phyloP scores from a whole-genome alignment of 1,140 invertebrate genomes.

The Latrodectus geometricus region DNA sequence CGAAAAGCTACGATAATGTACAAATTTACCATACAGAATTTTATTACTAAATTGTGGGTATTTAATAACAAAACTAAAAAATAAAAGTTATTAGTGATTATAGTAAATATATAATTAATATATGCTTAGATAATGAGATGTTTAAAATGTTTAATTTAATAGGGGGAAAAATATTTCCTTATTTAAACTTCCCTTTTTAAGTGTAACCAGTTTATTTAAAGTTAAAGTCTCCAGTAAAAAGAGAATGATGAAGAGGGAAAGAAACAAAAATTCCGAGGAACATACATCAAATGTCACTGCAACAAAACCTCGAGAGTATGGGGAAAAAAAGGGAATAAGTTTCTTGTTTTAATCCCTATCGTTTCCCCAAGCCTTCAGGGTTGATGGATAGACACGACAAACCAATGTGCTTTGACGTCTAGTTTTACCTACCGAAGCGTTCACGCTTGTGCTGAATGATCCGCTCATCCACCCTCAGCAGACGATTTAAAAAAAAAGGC shows the following conservation, averaged over 20 bases:
- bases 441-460: constrained; percentile 1
- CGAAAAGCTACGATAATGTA: too few species aligned
- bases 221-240: too few species aligned
- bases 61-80: too few species aligned
- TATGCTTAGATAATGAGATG: too few species aligned
- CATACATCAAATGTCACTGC: constrained; percentile 45
- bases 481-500: background rate
- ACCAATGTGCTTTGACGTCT: constrained; percentile 21
- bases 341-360: constrained; percentile 15
- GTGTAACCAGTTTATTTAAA: too few species aligned
- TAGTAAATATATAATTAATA: too few species aligned
- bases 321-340: background rate
- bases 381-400: constrained; percentile 25
- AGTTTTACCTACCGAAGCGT: background rate
- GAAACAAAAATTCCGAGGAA: constrained; percentile 1
- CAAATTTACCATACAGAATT: too few species aligned
- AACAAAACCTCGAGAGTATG: constrained; percentile 4
- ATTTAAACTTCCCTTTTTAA: too few species aligned
- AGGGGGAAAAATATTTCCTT: too few species aligned
- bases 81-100: too few species aligned
- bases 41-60: too few species aligned
- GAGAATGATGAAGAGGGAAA: background rate
- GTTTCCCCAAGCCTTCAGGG: constrained; percentile 6
- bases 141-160: too few species aligned
- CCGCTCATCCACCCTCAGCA: background rate